Evolutionary conservation across 2,797 vertebrate genomes (phyloP), one percentile per base, ranked within the genome.

Genomic region (Nyctibius grandis): DNA sequence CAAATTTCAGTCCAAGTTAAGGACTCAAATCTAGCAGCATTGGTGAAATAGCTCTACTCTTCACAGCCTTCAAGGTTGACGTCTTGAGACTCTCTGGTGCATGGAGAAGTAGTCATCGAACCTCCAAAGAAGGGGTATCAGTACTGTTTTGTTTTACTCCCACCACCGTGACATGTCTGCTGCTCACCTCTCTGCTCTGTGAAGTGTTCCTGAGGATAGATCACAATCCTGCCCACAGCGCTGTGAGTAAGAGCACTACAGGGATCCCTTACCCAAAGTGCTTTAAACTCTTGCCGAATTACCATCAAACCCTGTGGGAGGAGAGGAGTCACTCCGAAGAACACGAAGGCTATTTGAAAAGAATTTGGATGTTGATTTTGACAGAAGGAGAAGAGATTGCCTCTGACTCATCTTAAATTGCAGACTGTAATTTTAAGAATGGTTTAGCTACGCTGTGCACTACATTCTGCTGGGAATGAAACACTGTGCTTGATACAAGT

Each of bases 341-440:
- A 59, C 25, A 59, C 2, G 3, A 91, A 57, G 44, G 7, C 10
- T 59, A 4, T 65, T 85, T 57, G 51, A 40, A 91, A 79, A 84
- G 9, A 42, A 54, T 81, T 94, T 17, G 7, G 61, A 40, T 45
- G 68, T 20, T 73, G 88, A 44, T 86, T 94, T 61, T 88, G 57
- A 54, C 31, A 59, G 47, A 64, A 82, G 36, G 45, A 85, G 44
- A 75, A 85, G 42, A 54, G 17, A 12, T 56, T 75, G 22, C 64
- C 50, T 95, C 72, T 84, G 95, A 84, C 47, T 95, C 50, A 65
- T 64, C 47, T 53, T 56, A 78, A 89, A 59, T 65, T 59, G 50
- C 16, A 64, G 61, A 65, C 20, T 40, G 16, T 69, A 72, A 69
- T 84, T 81, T 81, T 56, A 81, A 88, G 47, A 76, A 63, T 17